Evolutionary conservation across 37 sponge, comb jelly and placozoan species (phyloP), one percentile per base, ranked within the genome.

Genomic region (Cliona cf. orientalis): DNA sequence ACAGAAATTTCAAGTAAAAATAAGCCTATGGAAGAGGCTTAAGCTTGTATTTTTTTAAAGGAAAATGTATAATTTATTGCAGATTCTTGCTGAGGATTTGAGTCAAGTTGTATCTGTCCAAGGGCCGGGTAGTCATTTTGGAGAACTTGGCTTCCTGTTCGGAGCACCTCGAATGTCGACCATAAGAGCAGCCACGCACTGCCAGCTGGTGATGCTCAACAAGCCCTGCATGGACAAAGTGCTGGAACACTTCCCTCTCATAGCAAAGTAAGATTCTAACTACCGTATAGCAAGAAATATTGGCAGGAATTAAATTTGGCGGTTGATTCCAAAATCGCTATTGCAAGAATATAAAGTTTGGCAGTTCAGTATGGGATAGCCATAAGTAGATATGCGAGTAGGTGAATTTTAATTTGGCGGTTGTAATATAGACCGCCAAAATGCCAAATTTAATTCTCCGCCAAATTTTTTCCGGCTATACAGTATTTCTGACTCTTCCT

Each of bases 101-200:
- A 81, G 82, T 53, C 81, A 79, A 19, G 94, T 89, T 58, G 74
- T 93, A 21, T 28, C 67, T 41, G 68, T 79, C 3, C 43, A 81
- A 5, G 82, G 69, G 2, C 83, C 89, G 55, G 94, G 94, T 6
- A 75, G 84, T 2, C 83, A 88, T 61, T 93, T 93, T 85, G 94
- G 94, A 42, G 89, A 87, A 71, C 37, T 75, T 28, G 89, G 89
- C 35, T 85, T 93, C 36, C 58, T 93, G 45, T 89, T 89, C 58
- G 87, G 86, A 23, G 35, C 69, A 21, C 86, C 86, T 29, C 46
- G 83, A 2, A 82, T 74, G 31, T 68, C 77, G 5, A 82, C 86
- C 33, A 79, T 89, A 33, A 56, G 94, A 29, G 86, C 94, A 57
- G 90, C 90, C 57, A 89, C 80, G 37, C 72, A 93, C 80, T 89